A percentile compares a stretch with the other conserved stretches of the same genome.
Conservation (phyloP, 2,113 vertebrate genomes). For the Merops nubicus region DNA sequence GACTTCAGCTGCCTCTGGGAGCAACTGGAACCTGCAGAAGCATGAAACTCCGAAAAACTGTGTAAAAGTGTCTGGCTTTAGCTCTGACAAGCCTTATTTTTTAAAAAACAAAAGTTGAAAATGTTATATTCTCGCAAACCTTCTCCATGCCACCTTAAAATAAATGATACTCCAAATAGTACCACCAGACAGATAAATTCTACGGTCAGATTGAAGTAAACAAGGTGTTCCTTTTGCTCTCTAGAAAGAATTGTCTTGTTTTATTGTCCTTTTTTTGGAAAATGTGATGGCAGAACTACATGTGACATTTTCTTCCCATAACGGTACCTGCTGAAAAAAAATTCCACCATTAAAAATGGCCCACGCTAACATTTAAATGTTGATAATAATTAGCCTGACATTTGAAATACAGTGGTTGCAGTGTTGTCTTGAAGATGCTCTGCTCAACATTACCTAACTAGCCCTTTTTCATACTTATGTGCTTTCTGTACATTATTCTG, state of each 20-base stretch:
- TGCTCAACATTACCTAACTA: conserved; percentile 86
- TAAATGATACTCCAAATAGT: conserved; percentile 54
- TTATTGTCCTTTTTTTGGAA: conserved; percentile 31
- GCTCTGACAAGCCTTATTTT: conserved; percentile 57
- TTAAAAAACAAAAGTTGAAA: no score
- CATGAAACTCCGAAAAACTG: conserved; percentile 38
- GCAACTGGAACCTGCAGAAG: conserved; percentile 49
- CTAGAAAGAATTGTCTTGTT: conserved; percentile 41
- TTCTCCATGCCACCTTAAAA: conserved; percentile 47
- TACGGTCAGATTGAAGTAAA: conserved; percentile 69
- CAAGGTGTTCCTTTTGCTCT: conserved; percentile 66
- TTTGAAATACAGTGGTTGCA: conserved; percentile 82
- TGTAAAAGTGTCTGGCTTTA: conserved; percentile 54
- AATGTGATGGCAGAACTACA: conserved; percentile 74
- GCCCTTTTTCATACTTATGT: conserved; percentile 80
- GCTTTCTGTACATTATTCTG: conserved; percentile 83
- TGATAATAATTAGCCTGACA: conserved; percentile 93
- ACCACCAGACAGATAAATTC: conserved; percentile 69
- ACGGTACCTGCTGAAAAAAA: conserved; percentile 81
- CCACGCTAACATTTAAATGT: conserved; percentile 82
- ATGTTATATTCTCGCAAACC: conserved; percentile 55
- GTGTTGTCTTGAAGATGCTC: conserved; percentile 87
- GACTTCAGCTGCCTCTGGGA: conserved; percentile 71
- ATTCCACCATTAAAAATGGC: conserved; percentile 77
- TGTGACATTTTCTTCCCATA: conserved; percentile 75